Conservation (phyloP, 2,113 vertebrate species). For the Plectropomus leopardus region DNA sequence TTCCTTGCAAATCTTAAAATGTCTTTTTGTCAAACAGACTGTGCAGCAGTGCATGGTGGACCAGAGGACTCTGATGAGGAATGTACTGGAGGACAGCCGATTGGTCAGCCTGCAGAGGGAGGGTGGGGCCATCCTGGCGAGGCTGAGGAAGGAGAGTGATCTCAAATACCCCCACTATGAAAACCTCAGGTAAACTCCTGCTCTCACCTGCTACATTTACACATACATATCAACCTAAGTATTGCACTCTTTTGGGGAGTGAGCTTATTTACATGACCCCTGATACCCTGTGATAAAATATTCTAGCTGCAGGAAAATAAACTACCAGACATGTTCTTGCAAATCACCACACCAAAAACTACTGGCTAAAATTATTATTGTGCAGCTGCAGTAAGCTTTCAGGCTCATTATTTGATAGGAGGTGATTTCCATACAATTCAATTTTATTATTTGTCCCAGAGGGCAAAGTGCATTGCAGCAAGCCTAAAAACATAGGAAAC, state of each 20-base stretch:
- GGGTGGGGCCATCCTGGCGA: slow-evolving; percentile 89
- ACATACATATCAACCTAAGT: not conserved
- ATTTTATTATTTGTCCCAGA: too few species aligned
- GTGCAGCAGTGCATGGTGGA: slow-evolving; percentile 81
- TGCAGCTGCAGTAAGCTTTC: not conserved
- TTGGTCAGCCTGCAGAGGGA: slow-evolving; percentile 90
- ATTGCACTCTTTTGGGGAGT: not conserved
- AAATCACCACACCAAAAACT: not conserved
- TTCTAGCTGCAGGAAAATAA: not conserved
- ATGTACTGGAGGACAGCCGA: slow-evolving; percentile 87
- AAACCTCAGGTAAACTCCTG: slow-evolving; percentile 84
- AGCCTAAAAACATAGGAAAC: too few species aligned
- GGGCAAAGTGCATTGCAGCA: too few species aligned
- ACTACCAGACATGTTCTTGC: not conserved
- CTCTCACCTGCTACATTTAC: slow-evolving; percentile 1
- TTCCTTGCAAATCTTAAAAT: not conserved
- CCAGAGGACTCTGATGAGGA: slow-evolving; percentile 90
- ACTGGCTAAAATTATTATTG: not conserved
- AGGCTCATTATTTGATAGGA: not conserved
- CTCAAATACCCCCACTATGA: slow-evolving; percentile 84
- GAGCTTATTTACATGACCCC: not conserved
- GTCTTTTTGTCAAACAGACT: slow-evolving; percentile 75
- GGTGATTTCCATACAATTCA: too few species aligned
- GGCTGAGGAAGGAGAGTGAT: slow-evolving; percentile 90
- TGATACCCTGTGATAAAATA: not conserved